These are phyloP conservation scores for Schizothorax lantsangensis DNA, from an alignment of 2,797 vertebrate genomes.

Conservation along the genomic window DNA sequence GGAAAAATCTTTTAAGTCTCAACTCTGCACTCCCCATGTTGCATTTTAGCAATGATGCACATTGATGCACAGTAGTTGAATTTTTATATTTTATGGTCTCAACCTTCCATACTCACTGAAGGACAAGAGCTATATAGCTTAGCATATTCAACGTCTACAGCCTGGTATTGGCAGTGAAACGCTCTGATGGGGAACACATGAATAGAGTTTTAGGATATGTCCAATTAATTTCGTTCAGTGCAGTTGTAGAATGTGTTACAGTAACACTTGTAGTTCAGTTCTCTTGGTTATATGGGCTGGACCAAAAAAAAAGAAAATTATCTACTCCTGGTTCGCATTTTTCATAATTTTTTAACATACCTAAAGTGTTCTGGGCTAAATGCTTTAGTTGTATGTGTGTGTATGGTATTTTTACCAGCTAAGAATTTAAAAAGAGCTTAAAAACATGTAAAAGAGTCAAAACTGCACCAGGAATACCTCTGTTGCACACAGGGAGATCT, in stretches of 20 bases:
- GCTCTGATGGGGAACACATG: neutral
- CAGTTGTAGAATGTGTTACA: neutral
- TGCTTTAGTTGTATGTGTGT: neutral
- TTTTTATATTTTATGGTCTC: conserved; percentile 31
- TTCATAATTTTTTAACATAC: too few species aligned
- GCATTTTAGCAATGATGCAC: conserved; percentile 32
- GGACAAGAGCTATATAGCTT: conserved; percentile 27
- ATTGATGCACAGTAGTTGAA: conserved; percentile 1
- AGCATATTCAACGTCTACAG: neutral
- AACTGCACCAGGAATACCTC: neutral
- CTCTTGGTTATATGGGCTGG: neutral
- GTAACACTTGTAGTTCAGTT: neutral
- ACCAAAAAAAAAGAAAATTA: neutral
- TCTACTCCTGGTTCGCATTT: neutral
- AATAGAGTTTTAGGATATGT: neutral
- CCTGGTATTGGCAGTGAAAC: neutral
- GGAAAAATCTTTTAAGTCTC: conserved; percentile 48
- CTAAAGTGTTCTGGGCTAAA: neutral
- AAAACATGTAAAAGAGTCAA: neutral
- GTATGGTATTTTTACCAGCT: neutral
- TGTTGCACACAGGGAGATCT: too few species aligned
- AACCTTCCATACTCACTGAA: conserved; percentile 26
- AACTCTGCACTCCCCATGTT: conserved; percentile 33
- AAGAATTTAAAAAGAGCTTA: neutral
- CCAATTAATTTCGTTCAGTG: neutral